Base-by-base conservation (phyloP, 1,140 invertebrate species). In the Drosophila persimilis region DNA sequence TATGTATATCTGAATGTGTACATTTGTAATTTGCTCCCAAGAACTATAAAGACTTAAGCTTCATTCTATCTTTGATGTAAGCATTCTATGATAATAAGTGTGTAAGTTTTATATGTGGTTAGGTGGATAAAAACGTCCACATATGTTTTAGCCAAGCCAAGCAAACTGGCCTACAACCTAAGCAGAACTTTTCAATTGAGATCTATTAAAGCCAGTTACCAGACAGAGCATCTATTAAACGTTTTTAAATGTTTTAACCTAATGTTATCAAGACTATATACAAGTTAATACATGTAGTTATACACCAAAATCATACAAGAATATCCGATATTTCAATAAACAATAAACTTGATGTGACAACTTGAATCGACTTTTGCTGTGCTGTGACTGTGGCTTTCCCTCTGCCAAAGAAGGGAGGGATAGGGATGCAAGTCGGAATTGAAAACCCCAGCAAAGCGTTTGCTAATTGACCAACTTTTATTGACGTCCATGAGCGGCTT, bases 1-100 rank as follows among this genome's bases (percentile, higher is more conserved):
- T 77, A 66, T 83, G 48, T 3, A 35, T 35, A 35, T 35, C 9
- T 35, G 0, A 39, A 39, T 73, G 61, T 79, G 73, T 83, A 76
- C 67, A 86, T 88, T 81, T 81, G 83, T 80, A 39, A 13, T 39
- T 13, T 39, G 86, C 78, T 39, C 81, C 73, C 56, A 48, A 85
- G 60, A 81, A 81, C 81, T 86, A 88, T 86, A 86, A 88, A 86
- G 81, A 86, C 81, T 86, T 86, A 83, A 88, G 81, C 81, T 86
- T 86, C 81, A 86, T 88, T 86, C 81, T 86, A 72, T 88, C 62
- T 73, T 86, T 63, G 77, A 86, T 86, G 65, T 86, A 86, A 85
- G 81, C 83, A 81, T 77, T 80, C 61, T 81, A 80, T 61, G 60
- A 81, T 77, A 78, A 83, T 78, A 64, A 72, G 71, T 81, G 63